These are phyloP conservation scores for Meloidogyne hapla DNA, from an alignment of 1,140 invertebrate genomes.

Conservation along the genomic window DNA sequence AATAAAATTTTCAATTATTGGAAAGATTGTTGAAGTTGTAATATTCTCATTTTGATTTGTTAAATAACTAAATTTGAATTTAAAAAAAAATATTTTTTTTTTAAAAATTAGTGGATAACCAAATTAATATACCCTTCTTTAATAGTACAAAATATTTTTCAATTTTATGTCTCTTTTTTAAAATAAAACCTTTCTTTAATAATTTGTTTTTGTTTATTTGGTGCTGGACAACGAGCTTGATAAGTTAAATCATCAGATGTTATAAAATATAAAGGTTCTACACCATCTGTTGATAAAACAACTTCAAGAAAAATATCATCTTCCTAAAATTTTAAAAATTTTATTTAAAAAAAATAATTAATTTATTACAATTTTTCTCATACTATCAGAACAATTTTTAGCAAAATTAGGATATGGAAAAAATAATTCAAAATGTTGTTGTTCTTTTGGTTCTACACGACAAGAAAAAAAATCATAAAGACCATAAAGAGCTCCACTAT, in stretches of 20 bases:
- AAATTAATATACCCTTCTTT: no score
- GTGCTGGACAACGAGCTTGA: slow-evolving; percentile 57
- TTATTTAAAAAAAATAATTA: slow-evolving; percentile 23
- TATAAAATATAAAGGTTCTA: slow-evolving; percentile 63
- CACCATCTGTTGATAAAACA: slow-evolving; percentile 62
- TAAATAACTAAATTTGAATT: background rate
- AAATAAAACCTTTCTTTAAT: background rate
- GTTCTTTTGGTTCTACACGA: slow-evolving; percentile 57
- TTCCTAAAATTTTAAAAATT: slow-evolving; percentile 44
- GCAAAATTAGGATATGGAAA: slow-evolving; percentile 60
- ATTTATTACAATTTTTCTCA: slow-evolving; percentile 51
- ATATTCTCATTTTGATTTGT: background rate
- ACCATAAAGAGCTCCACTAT: slow-evolving; percentile 62
- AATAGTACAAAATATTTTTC: no score
- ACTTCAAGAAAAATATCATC: slow-evolving; percentile 61
- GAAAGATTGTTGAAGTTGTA: background rate
- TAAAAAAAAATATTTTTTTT: no score
- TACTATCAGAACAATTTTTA: slow-evolving; percentile 61
- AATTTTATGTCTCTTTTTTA: no score
- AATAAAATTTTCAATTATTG: background rate
- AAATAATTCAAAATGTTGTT: slow-evolving; percentile 52
- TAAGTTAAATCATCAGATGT: slow-evolving; percentile 62
- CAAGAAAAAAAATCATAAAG: slow-evolving; percentile 64
- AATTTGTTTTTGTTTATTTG: background rate
- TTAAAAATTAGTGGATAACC: no score